Percentiles rank a stretch among this genome's conserved stretches.
Conservation (phyloP, 2,888 invertebrate genomes). For the Pherbina coryleti region DNA sequence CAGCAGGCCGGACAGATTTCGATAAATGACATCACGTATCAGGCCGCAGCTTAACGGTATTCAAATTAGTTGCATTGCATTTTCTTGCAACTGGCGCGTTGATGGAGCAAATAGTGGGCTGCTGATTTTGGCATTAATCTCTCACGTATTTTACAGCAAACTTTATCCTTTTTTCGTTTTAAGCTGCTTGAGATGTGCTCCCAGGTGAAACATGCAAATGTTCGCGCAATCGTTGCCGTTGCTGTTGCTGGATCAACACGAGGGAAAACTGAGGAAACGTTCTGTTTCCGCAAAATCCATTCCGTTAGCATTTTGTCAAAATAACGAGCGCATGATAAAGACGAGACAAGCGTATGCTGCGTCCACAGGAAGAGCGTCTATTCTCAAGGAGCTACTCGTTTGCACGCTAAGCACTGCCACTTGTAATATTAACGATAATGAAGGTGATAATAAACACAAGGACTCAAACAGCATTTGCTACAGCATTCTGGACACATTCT, state of each 20-base stretch:
- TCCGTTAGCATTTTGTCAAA: neutral
- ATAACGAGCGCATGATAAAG: neutral
- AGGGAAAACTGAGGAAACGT: slow-evolving; percentile 15
- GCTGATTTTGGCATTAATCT: neutral
- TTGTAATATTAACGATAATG: slow-evolving; percentile 36
- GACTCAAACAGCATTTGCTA: slow-evolving; percentile 4
- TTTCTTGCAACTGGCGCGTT: no score
- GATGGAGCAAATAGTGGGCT: no score
- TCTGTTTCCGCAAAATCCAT: slow-evolving; percentile 9
- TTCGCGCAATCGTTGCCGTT: neutral
- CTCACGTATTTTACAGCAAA: neutral
- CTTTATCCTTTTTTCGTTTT: neutral
- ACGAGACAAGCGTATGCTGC: slow-evolving; percentile 9
- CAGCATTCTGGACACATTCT: slow-evolving; percentile 46
- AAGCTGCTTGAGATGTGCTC: neutral
- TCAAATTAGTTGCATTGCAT: no score
- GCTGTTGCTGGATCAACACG: neutral
- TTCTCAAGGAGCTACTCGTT: neutral
- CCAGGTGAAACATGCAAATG: slow-evolving; percentile 20
- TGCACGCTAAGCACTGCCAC: slow-evolving; percentile 23
- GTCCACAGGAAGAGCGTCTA: neutral
- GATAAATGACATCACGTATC: slow-evolving; percentile 9
- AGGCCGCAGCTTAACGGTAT: neutral
- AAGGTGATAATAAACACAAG: slow-evolving; percentile 32
- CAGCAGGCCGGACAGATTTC: no score